Base-by-base conservation (phyloP, 2,113 vertebrate genomes). In the Brachypteracias leptosomus region DNA sequence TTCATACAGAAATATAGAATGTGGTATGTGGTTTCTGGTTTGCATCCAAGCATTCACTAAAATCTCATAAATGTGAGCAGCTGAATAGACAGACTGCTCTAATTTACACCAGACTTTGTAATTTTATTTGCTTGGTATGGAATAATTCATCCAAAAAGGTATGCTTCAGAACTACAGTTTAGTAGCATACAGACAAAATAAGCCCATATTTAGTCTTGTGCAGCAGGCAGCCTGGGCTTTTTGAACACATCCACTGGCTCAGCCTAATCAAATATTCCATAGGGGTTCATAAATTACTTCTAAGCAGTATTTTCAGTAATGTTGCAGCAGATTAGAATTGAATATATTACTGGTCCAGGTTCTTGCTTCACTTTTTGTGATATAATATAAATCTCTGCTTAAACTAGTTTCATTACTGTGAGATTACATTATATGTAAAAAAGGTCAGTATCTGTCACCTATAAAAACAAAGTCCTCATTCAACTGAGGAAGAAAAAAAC, bases 61-160 rank as follows among this genome's bases (percentile, higher is more conserved):
- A 94, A 92, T 94, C 96, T 90, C 92, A 92, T 96, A 96, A 95
- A 90, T 86, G 80, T 68, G 88, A 96, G 79, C 96, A 95, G 95
- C 92, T 96, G 95, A 96, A 93, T 79, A 97, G 95, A 93, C 96
- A 95, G 91, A 91, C 94, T 95, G 83, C 89, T 96, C 70, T 96
- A 95, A 96, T 94, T 95, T 81, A 96, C 95, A 95, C 62, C 92
- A 97, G 93, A 84, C 52, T 87, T 87, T 31, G 58, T 74, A 81
- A 95, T 93, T 94, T 96, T 77, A 84, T 95, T 94, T 96, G 75
- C 88, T 75, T 89, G 66, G 73, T 93, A 94, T 92, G 62, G 88
- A 90, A 82, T 65, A 74, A 65, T 68, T 94, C 58, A 90, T 92
- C 90, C 83, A 82, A 78, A 80, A 95, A 95, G 80, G 86, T 87